phyloP scores from a whole-genome alignment of 2,888 invertebrate species.

The Choristoneura rosaceana region DNA sequence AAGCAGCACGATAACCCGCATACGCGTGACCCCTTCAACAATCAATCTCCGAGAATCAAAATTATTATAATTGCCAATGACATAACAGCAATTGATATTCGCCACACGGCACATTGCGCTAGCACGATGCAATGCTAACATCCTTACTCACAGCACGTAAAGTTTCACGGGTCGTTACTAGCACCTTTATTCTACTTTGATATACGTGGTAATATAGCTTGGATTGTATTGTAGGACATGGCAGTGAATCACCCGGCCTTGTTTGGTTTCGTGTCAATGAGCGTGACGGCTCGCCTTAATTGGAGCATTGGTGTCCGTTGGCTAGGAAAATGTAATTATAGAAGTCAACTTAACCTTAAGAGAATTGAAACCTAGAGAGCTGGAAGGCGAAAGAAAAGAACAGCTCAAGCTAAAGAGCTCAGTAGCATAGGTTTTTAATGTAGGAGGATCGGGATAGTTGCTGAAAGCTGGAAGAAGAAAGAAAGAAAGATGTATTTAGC shows the following conservation, averaged over 20 bases:
- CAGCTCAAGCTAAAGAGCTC: too few species aligned
- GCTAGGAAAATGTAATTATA: not conserved
- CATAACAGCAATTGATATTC: slow-evolving; percentile 32
- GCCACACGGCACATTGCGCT: slow-evolving; percentile 21
- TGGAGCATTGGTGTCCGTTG: not conserved
- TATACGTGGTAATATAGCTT: slow-evolving; percentile 11
- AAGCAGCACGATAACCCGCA: not conserved
- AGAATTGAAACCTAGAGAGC: too few species aligned
- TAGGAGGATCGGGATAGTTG: too few species aligned
- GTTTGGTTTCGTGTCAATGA: slow-evolving; percentile 28
- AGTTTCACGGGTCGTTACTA: not conserved
- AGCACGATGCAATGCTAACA: slow-evolving; percentile 17
- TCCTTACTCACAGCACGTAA: slow-evolving; percentile 24
- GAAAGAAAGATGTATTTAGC: too few species aligned
- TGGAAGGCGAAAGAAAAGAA: too few species aligned
- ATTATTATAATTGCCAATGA: slow-evolving; percentile 19
- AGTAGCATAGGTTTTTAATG: too few species aligned
- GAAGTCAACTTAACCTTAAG: not conserved
- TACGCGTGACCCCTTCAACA: not conserved
- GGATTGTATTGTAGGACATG: slow-evolving; percentile 6
- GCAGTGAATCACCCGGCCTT: slow-evolving; percentile 35
- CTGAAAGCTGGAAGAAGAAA: too few species aligned
- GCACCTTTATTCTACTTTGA: not conserved
- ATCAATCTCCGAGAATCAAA: slow-evolving; percentile 8
- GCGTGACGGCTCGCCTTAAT: not conserved